Evolutionary conservation across 1,140 invertebrate species (phyloP).

Genomic region (Drosophila bocki): DNA sequence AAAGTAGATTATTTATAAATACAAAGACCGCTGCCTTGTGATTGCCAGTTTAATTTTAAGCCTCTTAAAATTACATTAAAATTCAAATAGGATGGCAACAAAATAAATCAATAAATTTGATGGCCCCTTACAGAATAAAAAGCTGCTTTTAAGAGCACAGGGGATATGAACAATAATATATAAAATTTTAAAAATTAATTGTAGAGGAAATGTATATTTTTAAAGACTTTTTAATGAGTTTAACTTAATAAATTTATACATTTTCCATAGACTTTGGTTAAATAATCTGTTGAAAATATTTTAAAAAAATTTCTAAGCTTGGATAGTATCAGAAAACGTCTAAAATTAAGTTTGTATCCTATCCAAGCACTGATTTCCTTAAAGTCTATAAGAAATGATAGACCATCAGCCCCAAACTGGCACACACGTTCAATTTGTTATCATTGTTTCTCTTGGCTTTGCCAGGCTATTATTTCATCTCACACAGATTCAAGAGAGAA

Average conservation of each 20-base stretch:
- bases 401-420: background rate
- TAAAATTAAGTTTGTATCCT: background rate
- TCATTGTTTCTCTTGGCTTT: slow-evolving; percentile 30
- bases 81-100: background rate
- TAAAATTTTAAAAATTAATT: background rate
- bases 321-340: background rate
- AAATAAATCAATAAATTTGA: slow-evolving; percentile 9
- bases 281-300: background rate
- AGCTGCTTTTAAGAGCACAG: background rate
- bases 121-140: background rate
- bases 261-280: background rate
- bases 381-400: background rate
- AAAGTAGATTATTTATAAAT: background rate
- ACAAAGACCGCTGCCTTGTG: background rate
- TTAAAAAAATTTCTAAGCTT: too few species aligned
- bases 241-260: background rate
- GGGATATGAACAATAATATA: background rate
- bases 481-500: slow-evolving; percentile 14
- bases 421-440: slow-evolving; percentile 41
- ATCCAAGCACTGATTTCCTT: background rate
- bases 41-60: slow-evolving; percentile 5
- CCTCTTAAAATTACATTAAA: slow-evolving; percentile 10
- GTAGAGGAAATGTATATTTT: background rate
- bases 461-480: slow-evolving; percentile 39
- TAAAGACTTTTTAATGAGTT: background rate